phyloP scores from a whole-genome alignment of 2,113 vertebrate species.

The Microcebus griseorufus region DNA sequence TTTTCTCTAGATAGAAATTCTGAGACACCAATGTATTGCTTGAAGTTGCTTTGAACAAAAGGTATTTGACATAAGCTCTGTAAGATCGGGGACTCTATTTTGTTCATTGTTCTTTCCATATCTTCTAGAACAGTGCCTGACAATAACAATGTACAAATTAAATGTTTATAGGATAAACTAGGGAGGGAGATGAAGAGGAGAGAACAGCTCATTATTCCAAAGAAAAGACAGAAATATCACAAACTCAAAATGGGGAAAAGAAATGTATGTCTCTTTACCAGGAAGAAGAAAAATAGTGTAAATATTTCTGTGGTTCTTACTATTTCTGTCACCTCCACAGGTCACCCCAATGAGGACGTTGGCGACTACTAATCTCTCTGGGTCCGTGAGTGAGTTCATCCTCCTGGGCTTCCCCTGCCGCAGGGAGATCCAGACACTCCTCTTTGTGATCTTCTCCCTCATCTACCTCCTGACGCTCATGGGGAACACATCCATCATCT shows the following conservation, averaged over 20 bases:
- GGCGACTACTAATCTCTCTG: not conserved
- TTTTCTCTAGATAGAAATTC: not conserved
- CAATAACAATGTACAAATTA: not conserved
- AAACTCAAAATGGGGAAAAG: not conserved
- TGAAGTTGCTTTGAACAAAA: not conserved
- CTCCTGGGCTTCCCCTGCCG: conserved; percentile 37
- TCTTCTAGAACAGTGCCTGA: not conserved
- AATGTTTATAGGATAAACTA: not conserved
- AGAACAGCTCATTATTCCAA: not conserved
- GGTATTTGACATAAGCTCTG: not conserved
- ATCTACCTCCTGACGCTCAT: conserved; percentile 41
- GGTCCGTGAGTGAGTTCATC: conserved; percentile 39
- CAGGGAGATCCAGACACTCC: not conserved
- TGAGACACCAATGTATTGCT: not conserved
- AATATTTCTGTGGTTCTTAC: not conserved
- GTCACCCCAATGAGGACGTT: not conserved
- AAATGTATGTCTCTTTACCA: not conserved
- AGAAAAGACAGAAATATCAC: not conserved
- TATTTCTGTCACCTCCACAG: not conserved
- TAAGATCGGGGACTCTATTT: not conserved
- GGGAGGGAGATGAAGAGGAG: not conserved
- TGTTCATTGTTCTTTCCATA: not conserved
- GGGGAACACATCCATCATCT: conserved; percentile 50
- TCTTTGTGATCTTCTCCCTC: conserved; percentile 23
- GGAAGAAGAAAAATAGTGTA: not conserved